Conservation (phyloP, 2,797 vertebrate genomes). For the Acomys russatus region DNA sequence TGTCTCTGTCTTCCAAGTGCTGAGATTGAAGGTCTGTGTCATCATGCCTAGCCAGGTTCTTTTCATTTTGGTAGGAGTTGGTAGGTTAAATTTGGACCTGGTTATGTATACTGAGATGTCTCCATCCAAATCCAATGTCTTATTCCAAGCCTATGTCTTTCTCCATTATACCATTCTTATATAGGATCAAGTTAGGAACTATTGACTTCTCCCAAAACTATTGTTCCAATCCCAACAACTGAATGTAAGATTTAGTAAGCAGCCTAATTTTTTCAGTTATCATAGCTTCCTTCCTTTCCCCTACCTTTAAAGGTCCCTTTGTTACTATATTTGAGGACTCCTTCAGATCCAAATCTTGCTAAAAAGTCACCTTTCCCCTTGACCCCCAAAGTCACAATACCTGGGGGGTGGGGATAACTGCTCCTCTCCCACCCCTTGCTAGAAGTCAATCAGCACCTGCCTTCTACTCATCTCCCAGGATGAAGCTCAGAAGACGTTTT, state of each 20-base stretch:
- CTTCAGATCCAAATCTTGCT: slow-evolving; percentile 4
- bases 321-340: slow-evolving; percentile 51
- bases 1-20: background rate
- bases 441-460: slow-evolving; percentile 32
- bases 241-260: slow-evolving; percentile 38
- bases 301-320: background rate
- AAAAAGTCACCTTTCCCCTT: slow-evolving; percentile 30
- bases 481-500: slow-evolving; percentile 63
- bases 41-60: background rate
- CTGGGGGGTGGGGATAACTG: background rate
- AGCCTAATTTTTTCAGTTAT: slow-evolving; percentile 19
- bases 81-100: slow-evolving; percentile 63
- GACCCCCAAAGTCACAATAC: slow-evolving; percentile 38
- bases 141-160: slow-evolving; percentile 11
- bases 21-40: background rate
- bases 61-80: background rate
- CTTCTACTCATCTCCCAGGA: slow-evolving; percentile 10
- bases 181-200: slow-evolving; percentile 44
- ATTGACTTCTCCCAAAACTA: slow-evolving; percentile 26
- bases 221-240: slow-evolving; percentile 14
- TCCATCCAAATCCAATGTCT: slow-evolving; percentile 15
- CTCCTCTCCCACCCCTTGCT: background rate
- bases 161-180: background rate
- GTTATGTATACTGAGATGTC: background rate
- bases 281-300: slow-evolving; percentile 25